These are phyloP conservation scores for Steromphala cineraria DNA, from an alignment of 2,888 invertebrate genomes.

Conservation along the genomic window DNA sequence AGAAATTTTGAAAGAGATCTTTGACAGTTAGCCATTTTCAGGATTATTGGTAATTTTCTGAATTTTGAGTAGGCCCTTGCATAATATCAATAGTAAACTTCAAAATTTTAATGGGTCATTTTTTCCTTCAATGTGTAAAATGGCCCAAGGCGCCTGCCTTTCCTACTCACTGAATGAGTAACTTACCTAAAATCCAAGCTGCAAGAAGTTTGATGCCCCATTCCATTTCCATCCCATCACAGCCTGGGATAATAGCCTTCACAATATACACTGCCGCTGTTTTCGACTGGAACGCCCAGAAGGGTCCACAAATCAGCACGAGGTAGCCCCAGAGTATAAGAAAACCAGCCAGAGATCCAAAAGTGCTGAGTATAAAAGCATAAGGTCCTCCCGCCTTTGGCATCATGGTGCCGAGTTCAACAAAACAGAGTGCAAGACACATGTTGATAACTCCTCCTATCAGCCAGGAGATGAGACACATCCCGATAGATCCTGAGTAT, in stretches of 20 bases:
- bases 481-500: conserved; percentile 90
- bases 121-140: too few relatives aligned
- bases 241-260: conserved; percentile 45
- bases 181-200: conserved; percentile 30
- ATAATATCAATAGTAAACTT: too few relatives aligned
- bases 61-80: too few relatives aligned
- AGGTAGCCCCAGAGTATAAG: conserved; percentile 78
- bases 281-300: conserved; percentile 76
- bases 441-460: conserved; percentile 87
- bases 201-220: conserved; percentile 31
- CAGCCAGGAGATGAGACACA: conserved; percentile 95
- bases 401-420: conserved; percentile 86
- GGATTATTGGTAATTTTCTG: too few relatives aligned
- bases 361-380: conserved; percentile 77
- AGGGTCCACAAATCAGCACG: conserved; percentile 63
- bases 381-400: conserved; percentile 88
- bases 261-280: conserved; percentile 55
- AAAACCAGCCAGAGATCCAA: conserved; percentile 76
- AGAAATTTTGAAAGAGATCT: too few relatives aligned
- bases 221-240: conserved; percentile 34
- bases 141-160: too few relatives aligned
- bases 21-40: too few relatives aligned
- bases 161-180: too few relatives aligned
- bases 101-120: too few relatives aligned
- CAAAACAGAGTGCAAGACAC: conserved; percentile 81